Base-by-base conservation (phyloP, 1,140 invertebrate species). In the Paracyclopina nana region DNA sequence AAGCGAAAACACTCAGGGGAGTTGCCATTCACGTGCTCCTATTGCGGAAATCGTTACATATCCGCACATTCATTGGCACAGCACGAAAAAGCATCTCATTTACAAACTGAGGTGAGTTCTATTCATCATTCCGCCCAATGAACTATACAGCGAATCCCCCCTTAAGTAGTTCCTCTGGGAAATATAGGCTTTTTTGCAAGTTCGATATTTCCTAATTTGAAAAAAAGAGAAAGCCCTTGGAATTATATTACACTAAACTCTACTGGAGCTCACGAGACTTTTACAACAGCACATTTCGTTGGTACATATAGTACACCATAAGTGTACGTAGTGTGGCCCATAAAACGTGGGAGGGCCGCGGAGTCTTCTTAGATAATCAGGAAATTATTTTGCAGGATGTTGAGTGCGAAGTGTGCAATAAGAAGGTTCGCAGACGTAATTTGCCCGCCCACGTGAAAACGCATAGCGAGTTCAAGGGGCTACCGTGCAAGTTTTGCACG, bases 1-100 rank as follows among this genome's bases (percentile, higher is more conserved):
- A 57, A 57, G 40, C 52, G 56, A 12, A 42, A 56, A 22, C 57
- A 58, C 34, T 54, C 57, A n/a, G 57, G 57, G 26, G 57, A 57
- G 49, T 34, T 55, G 4, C 57, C 54, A 14, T 57, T 55, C 31
- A 56, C 55, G 54, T 58, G 57, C 45, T 53, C 55, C 4, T 53
- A 54, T 38, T 58, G 57, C 51, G 57, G 56, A 8, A 57, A 9
- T 20, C n/a, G 34, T n/a, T 38, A 16, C 34, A 20, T 38, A 20
- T 38, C 34, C 34, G 20, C 14, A 38, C 20, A n/a, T 2, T 16
- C n/a, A 38, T 16, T 38, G 34, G 20, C 20, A 20, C 34, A 38
- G 34, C 34, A 38, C 9, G 34, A 38, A 20, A 38, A 20, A 38
- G n/a, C 14, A 38, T 16, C 20, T n/a, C 34, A 38, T 38, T 20